These are phyloP conservation scores for Dastarcus helophoroides DNA, from an alignment of 2,888 invertebrate species.

Conservation along the genomic window DNA sequence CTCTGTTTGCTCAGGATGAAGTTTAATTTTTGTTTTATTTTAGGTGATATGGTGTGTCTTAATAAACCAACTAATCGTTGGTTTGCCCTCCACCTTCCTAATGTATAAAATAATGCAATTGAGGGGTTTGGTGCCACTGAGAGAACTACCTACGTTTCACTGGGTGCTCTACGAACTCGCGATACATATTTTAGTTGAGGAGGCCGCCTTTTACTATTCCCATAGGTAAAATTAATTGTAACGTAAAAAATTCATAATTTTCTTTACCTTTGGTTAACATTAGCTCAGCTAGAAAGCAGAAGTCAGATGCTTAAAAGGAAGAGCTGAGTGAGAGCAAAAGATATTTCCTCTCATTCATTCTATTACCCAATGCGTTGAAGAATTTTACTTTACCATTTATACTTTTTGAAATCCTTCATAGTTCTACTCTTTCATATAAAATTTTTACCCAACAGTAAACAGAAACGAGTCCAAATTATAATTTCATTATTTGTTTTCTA, in stretches of 20 bases:
- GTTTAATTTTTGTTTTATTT: conserved; percentile 16
- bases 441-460: too few species aligned
- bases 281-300: too few species aligned
- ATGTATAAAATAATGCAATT: conserved; percentile 53
- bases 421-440: too few species aligned
- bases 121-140: conserved; percentile 53
- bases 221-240: conserved; percentile 50
- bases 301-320: too few species aligned
- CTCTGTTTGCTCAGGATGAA: too few species aligned
- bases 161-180: conserved; percentile 64
- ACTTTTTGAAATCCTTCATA: too few species aligned
- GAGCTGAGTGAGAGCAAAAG: too few species aligned
- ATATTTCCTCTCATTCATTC: too few species aligned
- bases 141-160: conserved; percentile 65
- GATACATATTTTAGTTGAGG: conserved; percentile 63
- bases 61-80: conserved; percentile 62
- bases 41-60: conserved; percentile 57
- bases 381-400: background rate
- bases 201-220: conserved; percentile 74
- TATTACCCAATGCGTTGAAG: background rate
- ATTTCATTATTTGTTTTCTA: background rate
- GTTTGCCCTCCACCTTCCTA: conserved; percentile 49
- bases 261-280: background rate
- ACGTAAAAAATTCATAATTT: conserved; percentile 1
- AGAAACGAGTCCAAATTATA: too few species aligned